Evolutionary conservation across 1,140 invertebrate genomes (phyloP).

Genomic region (Caenorhabditis tropicalis): DNA sequence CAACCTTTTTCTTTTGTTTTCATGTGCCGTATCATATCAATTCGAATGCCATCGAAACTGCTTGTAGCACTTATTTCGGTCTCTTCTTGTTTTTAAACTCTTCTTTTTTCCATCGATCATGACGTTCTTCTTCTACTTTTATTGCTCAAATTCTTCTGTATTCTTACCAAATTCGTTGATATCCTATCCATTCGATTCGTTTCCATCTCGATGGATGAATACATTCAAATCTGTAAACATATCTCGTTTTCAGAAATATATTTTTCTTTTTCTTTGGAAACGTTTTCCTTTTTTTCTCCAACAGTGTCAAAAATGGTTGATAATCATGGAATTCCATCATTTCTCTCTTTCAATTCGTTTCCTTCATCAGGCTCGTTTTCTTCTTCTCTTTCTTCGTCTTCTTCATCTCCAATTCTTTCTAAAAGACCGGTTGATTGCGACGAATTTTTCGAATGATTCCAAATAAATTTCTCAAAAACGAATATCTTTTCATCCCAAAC

Average conservation of each 20-base stretch:
- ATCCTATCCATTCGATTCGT: neutral
- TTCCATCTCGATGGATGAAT: neutral
- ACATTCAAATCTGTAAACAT: neutral
- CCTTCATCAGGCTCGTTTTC: neutral
- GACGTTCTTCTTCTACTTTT: neutral
- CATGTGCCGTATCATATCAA: neutral
- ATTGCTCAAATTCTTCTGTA: neutral
- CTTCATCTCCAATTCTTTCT: neutral
- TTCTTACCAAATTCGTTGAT: neutral
- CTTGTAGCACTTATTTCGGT: neutral
- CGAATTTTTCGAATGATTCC: constrained; percentile 4
- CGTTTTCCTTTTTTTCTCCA: neutral
- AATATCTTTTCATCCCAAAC: neutral
- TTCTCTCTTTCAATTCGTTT: neutral
- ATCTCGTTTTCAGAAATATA: neutral
- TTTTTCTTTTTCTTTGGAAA: neutral
- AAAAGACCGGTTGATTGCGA: constrained; percentile 1
- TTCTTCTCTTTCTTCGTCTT: neutral
- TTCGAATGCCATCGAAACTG: neutral
- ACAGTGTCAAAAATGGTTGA: neutral
- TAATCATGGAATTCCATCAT: constrained; percentile 1
- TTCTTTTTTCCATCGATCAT: neutral
- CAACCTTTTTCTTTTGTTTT: neutral
- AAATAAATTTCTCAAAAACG: neutral
- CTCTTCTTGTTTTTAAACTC: neutral